Evolutionary conservation across 30 jellyfish, hydroid and myxozoan genomes (phyloP).

Genomic region (Calvadosia cruxmelitensis): DNA sequence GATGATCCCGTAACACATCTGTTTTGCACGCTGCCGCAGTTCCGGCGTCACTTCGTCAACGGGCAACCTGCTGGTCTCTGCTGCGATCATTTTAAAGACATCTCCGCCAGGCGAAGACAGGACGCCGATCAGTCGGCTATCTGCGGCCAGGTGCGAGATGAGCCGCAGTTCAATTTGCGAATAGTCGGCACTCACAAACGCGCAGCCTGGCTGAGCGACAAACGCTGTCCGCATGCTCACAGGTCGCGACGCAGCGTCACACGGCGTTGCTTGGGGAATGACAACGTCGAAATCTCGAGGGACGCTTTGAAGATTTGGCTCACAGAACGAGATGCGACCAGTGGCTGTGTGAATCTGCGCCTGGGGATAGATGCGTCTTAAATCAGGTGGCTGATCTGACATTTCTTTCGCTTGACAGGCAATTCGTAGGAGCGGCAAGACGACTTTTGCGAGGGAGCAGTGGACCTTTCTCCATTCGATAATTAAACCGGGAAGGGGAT

Average conservation of each 20-base stretch:
- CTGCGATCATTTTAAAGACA: constrained; percentile 81
- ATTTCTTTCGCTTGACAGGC: constrained; percentile 1
- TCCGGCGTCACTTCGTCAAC: constrained; percentile 37
- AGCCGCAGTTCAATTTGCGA: constrained; percentile 78
- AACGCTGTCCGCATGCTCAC: constrained; percentile 83
- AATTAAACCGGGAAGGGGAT: constrained; percentile 61
- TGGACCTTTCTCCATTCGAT: constrained; percentile 90
- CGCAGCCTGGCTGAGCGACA: constrained; percentile 46
- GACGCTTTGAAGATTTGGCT: constrained; percentile 79
- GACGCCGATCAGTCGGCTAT: constrained; percentile 25
- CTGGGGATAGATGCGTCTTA: constrained; percentile 57
- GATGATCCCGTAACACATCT: constrained; percentile 76
- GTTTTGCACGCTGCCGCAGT: constrained; percentile 85
- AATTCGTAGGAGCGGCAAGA: constrained; percentile 68
- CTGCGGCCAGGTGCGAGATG: constrained; percentile 70
- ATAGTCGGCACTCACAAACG: constrained; percentile 76
- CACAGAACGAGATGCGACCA: constrained; percentile 79
- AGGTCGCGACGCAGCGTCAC: background rate
- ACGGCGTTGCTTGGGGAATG: background rate
- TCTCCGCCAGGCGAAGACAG: constrained; percentile 44
- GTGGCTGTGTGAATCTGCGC: constrained; percentile 67
- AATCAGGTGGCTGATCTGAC: background rate
- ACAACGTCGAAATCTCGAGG: constrained; percentile 77
- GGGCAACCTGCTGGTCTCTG: constrained; percentile 51
- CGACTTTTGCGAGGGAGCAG: constrained; percentile 55